These are phyloP conservation scores for Passer domesticus DNA, from an alignment of 2,113 vertebrate genomes.

Conservation along the genomic window DNA sequence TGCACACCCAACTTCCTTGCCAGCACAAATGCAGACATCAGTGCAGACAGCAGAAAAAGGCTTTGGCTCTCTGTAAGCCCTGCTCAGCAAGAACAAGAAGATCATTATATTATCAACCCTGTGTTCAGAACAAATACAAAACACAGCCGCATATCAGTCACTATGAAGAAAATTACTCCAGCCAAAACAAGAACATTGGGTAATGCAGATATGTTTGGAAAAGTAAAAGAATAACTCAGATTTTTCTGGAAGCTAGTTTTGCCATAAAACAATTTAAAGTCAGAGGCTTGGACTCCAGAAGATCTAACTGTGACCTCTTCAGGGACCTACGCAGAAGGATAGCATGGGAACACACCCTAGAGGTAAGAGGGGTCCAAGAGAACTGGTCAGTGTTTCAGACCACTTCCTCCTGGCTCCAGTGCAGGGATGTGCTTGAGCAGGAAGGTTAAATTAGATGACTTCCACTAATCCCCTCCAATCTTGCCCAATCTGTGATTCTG, in stretches of 20 bases:
- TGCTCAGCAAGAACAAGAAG: neutral
- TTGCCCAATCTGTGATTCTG: neutral
- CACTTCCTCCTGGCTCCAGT: neutral
- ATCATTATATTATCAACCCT: neutral
- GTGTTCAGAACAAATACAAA: neutral
- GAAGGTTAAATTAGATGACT: neutral
- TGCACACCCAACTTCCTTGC: accelerated
- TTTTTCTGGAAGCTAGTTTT: neutral
- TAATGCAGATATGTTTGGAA: neutral
- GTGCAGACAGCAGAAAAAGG: neutral
- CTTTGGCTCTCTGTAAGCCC: neutral
- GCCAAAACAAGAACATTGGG: neutral
- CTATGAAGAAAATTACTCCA: neutral
- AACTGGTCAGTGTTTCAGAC: neutral
- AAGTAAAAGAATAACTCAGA: neutral
- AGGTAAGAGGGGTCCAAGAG: neutral
- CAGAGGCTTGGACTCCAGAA: neutral
- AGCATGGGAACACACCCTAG: neutral
- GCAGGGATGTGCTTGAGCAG: neutral
- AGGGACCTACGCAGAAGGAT: neutral
- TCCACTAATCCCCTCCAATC: neutral
- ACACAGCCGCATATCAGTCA: neutral
- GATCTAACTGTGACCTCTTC: neutral
- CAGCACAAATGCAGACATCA: neutral
- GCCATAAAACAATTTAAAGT: neutral